A percentile compares a stretch with the other conserved stretches of the same genome.
phyloP scores from a whole-genome alignment of 1,140 invertebrate species.

The Trachelipus rathkii region DNA sequence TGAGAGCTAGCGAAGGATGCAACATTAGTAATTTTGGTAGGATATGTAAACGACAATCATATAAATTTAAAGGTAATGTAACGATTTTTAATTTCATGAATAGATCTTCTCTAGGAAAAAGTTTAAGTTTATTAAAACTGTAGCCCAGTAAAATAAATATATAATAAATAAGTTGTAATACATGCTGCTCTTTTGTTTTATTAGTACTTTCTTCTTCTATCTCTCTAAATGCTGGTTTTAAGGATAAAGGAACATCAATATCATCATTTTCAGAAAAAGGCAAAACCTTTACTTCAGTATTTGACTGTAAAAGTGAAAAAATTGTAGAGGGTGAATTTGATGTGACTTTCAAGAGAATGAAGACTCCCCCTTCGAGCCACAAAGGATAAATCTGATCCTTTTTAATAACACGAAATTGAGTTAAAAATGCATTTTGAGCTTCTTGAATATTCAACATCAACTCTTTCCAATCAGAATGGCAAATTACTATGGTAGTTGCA shows the following conservation, averaged over 20 bases:
- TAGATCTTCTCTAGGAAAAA: constrained; percentile 20
- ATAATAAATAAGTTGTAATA: not conserved
- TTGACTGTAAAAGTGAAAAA: constrained; percentile 28
- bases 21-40: not conserved
- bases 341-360: constrained; percentile 27
- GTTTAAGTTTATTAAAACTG: not conserved
- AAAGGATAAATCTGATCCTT: constrained; percentile 31
- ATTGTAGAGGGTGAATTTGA: constrained; percentile 23
- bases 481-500: constrained; percentile 23
- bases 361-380: constrained; percentile 40
- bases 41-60: not conserved
- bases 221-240: constrained; percentile 14
- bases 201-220: not conserved
- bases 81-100: constrained; percentile 26
- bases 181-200: not conserved
- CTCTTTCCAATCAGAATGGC: constrained; percentile 31
- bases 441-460: constrained; percentile 35
- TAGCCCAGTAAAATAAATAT: not conserved
- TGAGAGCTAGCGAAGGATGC: constrained; percentile 33
- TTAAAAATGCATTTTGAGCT: constrained; percentile 35
- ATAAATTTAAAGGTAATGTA: constrained; percentile 1
- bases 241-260: not conserved
- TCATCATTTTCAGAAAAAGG: constrained; percentile 25
- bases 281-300: constrained; percentile 39
- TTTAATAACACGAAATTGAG: constrained; percentile 33